phyloP scores from a whole-genome alignment of 2,797 vertebrate genomes.

The Phaenicophaeus curvirostris region DNA sequence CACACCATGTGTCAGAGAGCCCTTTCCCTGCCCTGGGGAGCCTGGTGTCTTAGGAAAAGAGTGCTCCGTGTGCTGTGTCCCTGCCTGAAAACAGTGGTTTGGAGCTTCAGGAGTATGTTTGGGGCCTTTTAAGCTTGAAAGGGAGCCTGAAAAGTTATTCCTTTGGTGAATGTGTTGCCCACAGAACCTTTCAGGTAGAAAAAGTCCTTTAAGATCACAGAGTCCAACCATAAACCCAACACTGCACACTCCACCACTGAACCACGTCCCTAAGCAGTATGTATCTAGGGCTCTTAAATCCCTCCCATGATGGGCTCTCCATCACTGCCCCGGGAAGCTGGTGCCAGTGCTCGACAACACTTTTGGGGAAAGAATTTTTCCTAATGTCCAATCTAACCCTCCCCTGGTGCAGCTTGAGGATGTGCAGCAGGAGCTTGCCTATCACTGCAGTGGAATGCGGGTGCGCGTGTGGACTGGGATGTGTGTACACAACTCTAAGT shows the following conservation, averaged over 20 bases:
- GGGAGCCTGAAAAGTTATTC: background rate
- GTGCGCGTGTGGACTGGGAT: background rate
- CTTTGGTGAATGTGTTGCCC: rapidly evolving
- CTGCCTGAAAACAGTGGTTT: background rate
- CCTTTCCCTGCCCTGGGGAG: background rate
- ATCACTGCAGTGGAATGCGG: background rate
- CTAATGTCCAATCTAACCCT: too few relatives aligned
- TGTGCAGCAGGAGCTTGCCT: background rate
- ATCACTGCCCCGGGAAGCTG: too few relatives aligned
- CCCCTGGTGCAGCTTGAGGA: too few relatives aligned
- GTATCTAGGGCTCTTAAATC: too few relatives aligned
- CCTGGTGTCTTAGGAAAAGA: rapidly evolving
- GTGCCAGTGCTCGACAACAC: too few relatives aligned
- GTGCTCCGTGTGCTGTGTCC: background rate
- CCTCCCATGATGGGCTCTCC: too few relatives aligned
- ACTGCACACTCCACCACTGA: too few relatives aligned
- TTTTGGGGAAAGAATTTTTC: too few relatives aligned
- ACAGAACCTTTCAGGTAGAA: too few relatives aligned
- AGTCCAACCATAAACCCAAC: too few relatives aligned
- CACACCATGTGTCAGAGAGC: background rate
- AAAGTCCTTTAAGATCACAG: too few relatives aligned
- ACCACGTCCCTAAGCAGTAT: too few relatives aligned
- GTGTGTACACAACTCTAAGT: background rate
- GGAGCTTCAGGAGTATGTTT: background rate
- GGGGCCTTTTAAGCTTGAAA: background rate